phyloP scores from a whole-genome alignment of 2,797 vertebrate genomes.

The Danio tinwini region DNA sequence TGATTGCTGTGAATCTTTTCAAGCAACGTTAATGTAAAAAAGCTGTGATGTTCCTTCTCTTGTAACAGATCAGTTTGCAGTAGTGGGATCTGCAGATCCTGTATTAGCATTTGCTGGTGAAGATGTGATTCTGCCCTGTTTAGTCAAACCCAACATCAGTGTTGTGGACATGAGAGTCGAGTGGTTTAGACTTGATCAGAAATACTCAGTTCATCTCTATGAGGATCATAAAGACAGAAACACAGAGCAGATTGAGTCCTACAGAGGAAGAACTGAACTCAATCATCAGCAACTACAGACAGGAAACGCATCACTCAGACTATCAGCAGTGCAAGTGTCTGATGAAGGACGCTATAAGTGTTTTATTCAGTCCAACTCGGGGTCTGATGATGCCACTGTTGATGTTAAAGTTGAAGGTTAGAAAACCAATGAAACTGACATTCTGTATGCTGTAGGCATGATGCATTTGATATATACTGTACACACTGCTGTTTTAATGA shows the following conservation, averaged over 20 bases:
- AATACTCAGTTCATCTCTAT: slow-evolving; percentile 32
- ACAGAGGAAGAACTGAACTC: slow-evolving; percentile 54
- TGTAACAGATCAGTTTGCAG: not conserved
- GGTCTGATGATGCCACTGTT: slow-evolving; percentile 15
- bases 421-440: too few species aligned
- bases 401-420: slow-evolving; percentile 37
- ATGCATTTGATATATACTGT: too few species aligned
- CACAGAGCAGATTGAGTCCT: not conserved
- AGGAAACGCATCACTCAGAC: slow-evolving; percentile 66
- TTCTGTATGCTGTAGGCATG: too few species aligned
- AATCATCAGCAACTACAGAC: slow-evolving; percentile 46
- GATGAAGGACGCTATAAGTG: slow-evolving; percentile 67
- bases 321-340: slow-evolving; percentile 37
- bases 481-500: too few species aligned
- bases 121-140: slow-evolving; percentile 45
- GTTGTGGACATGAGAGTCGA: slow-evolving; percentile 40
- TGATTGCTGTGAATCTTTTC: too few species aligned
- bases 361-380: slow-evolving; percentile 33
- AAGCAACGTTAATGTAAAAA: not conserved
- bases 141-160: slow-evolving; percentile 22
- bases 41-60: not conserved
- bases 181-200: slow-evolving; percentile 45
- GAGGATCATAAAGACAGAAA: not conserved
- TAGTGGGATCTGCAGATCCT: not conserved
- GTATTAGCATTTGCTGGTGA: slow-evolving; percentile 28